Percentiles rank a stretch among this genome's conserved stretches.
Conservation (phyloP, 1,140 invertebrate genomes). For the Odontomachus brunneus region DNA sequence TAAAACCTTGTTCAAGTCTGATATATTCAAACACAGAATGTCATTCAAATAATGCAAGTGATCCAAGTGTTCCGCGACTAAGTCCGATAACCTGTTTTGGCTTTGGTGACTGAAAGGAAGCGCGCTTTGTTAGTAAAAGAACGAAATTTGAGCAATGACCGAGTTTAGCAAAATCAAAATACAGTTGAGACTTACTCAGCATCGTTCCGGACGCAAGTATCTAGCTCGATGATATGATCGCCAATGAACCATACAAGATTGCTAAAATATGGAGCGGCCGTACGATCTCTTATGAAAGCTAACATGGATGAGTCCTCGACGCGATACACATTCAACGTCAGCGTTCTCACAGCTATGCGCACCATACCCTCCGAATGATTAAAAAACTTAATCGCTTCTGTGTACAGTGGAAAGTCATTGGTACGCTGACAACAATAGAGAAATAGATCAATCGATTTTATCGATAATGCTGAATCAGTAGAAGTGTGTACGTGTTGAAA, state of each 20-base stretch:
- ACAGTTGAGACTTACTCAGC: constrained; percentile 93
- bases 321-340: constrained; percentile 98
- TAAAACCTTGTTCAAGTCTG: constrained; percentile 97
- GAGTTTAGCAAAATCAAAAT: constrained; percentile 11
- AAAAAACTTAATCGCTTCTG: constrained; percentile 99
- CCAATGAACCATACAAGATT: constrained; percentile 99
- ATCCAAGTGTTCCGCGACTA: constrained; percentile 99
- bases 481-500: not conserved
- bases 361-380: constrained; percentile 99
- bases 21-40: constrained; percentile 96
- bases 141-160: not conserved
- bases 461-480: constrained; percentile 4
- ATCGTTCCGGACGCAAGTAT: constrained; percentile 97
- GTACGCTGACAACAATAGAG: constrained; percentile 93
- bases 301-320: constrained; percentile 98
- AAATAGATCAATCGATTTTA: constrained; percentile 31
- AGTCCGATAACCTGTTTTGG: constrained; percentile 95
- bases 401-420: constrained; percentile 99
- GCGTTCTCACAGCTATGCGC: constrained; percentile 97
- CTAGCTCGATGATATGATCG: constrained; percentile 98
- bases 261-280: constrained; percentile 98
- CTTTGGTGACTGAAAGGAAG: constrained; percentile 92
- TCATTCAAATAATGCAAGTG: constrained; percentile 99
- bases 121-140: constrained; percentile 26
- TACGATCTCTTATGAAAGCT: constrained; percentile 97